These are phyloP conservation scores for Stegostoma tigrinum DNA, from an alignment of 2,113 vertebrate species.

Conservation along the genomic window DNA sequence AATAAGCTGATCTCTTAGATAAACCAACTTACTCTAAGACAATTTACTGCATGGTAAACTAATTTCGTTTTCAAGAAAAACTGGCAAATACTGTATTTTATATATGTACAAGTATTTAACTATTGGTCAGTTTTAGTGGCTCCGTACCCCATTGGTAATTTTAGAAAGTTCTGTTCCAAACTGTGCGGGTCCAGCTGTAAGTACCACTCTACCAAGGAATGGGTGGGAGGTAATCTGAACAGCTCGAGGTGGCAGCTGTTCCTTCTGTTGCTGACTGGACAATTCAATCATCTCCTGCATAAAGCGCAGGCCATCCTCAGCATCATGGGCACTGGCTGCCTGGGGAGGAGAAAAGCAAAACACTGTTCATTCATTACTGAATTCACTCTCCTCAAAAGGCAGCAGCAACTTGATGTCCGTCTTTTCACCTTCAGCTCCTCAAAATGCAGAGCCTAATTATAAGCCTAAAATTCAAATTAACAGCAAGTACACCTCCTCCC, in stretches of 20 bases:
- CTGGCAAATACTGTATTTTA: neutral
- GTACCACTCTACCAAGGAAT: slow-evolving; percentile 87
- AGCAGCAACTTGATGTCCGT: too few relatives aligned
- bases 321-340: slow-evolving; percentile 89
- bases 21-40: neutral
- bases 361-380: neutral
- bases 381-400: slow-evolving; percentile 26
- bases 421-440: neutral
- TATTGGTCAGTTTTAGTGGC: slow-evolving; percentile 39
- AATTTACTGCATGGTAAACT: neutral
- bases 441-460: neutral
- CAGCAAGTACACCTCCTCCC: too few relatives aligned
- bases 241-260: slow-evolving; percentile 90
- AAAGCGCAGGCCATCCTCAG: slow-evolving; percentile 91
- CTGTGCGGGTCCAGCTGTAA: slow-evolving; percentile 92
- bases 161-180: slow-evolving; percentile 92
- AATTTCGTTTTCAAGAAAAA: neutral
- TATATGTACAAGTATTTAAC: neutral
- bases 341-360: slow-evolving; percentile 44
- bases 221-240: slow-evolving; percentile 94
- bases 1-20: neutral
- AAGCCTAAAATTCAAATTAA: neutral
- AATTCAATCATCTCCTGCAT: slow-evolving; percentile 99
- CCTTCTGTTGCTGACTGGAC: slow-evolving; percentile 96
- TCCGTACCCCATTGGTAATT: slow-evolving; percentile 74